These are phyloP conservation scores for Motacilla tschutschensis DNA, from an alignment of 2,113 vertebrate species.

Conservation along the genomic window DNA sequence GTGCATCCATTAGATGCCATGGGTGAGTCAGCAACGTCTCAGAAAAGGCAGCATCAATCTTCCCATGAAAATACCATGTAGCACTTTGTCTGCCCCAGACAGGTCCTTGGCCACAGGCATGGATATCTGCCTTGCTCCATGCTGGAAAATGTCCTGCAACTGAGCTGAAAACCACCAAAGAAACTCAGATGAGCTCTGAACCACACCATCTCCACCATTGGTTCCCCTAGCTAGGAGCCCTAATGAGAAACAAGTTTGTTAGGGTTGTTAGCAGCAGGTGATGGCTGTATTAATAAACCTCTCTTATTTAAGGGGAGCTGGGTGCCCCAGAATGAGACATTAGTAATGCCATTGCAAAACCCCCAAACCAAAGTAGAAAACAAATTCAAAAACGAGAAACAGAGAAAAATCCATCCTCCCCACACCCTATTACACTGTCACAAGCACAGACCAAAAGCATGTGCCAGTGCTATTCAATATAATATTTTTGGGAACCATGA, in stretches of 20 bases:
- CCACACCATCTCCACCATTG: neutral
- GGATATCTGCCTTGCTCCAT: neutral
- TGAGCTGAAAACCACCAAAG: neutral
- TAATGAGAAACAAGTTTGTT: neutral
- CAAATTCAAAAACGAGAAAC: neutral
- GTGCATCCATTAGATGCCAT: slow-evolving; percentile 57
- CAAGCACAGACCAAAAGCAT: neutral
- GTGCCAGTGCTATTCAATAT: neutral
- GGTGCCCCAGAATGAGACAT: neutral
- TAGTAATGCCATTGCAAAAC: neutral
- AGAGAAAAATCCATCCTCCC: neutral
- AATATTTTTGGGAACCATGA: neutral
- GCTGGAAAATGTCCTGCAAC: neutral
- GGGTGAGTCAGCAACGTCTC: slow-evolving; percentile 48
- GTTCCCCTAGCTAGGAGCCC: neutral
- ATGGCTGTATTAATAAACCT: neutral
- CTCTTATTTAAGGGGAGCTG: neutral
- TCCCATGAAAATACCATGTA: slow-evolving; percentile 45
- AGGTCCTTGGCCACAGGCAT: neutral
- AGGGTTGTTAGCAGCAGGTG: neutral
- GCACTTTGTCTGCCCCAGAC: slow-evolving; percentile 19
- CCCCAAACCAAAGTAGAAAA: neutral
- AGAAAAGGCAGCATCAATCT: slow-evolving; percentile 17
- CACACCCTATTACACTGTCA: fast-evolving
- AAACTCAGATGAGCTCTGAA: neutral